phyloP scores from a whole-genome alignment of 2,888 invertebrate genomes.

The Pandemis heparana region DNA sequence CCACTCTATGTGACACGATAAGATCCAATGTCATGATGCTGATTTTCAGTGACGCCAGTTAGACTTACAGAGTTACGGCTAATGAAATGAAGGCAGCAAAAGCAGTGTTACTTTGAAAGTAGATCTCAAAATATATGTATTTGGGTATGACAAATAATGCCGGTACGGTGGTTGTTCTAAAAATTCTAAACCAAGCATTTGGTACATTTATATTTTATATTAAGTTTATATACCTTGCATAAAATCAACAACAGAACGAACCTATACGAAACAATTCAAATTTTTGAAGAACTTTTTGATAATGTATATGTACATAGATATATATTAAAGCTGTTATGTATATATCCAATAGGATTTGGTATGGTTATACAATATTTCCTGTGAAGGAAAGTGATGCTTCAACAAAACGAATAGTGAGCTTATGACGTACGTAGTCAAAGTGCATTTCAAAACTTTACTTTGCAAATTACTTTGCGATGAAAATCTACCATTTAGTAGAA shows the following conservation, averaged over 20 bases:
- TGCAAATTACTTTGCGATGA: constrained; percentile 19
- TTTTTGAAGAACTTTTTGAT: constrained; percentile 30
- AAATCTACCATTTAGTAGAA: constrained; percentile 10
- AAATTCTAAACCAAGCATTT: neutral
- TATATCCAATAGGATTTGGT: constrained; percentile 30
- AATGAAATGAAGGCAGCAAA: neutral
- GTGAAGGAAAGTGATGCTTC: constrained; percentile 50
- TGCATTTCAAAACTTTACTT: constrained; percentile 33
- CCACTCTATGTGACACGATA: no score
- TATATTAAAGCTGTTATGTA: constrained; percentile 37
- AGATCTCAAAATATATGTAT: neutral
- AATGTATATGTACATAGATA: constrained; percentile 27
- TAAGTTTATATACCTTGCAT: neutral
- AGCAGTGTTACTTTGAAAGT: constrained; percentile 23
- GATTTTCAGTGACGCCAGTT: no score
- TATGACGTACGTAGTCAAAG: constrained; percentile 49
- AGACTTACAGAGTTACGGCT: no score
- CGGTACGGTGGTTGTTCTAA: constrained; percentile 12
- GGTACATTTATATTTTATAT: neutral
- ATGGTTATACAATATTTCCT: constrained; percentile 49
- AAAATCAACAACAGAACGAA: neutral
- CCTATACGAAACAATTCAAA: constrained; percentile 47
- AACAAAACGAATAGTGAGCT: constrained; percentile 55
- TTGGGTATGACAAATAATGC: neutral
- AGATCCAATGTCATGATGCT: no score